Percentiles rank a stretch among this genome's conserved stretches.
Evolutionary conservation across 2,797 vertebrate genomes (phyloP).

Genomic region (Mionectes olivaceus): DNA sequence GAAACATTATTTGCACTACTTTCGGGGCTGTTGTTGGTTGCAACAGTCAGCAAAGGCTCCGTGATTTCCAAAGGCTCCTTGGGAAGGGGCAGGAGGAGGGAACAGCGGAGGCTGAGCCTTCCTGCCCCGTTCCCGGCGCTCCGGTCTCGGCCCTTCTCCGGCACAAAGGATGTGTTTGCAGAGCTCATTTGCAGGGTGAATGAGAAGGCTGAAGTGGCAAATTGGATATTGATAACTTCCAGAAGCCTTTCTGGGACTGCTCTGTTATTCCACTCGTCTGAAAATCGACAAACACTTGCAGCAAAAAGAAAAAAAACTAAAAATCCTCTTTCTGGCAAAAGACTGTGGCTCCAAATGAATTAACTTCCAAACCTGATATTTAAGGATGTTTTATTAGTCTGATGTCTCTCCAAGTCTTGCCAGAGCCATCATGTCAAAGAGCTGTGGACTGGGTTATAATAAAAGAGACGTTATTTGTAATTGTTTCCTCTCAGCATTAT

Average conservation of each 20-base stretch:
- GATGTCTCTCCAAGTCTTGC: constrained; percentile 49
- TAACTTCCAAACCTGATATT: constrained; percentile 56
- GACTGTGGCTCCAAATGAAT: constrained; percentile 36
- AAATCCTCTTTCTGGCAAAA: constrained; percentile 16
- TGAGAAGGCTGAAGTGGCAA: constrained; percentile 24
- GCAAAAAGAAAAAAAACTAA: not conserved
- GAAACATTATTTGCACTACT: not conserved
- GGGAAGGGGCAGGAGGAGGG: not conserved
- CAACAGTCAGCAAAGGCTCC: not conserved
- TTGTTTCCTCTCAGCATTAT: constrained; percentile 42
- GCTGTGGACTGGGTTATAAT: not conserved
- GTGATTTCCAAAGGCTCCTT: not conserved
- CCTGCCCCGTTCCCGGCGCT: not conserved
- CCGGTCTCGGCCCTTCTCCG: not conserved
- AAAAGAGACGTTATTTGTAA: constrained; percentile 38
- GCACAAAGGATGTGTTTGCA: not conserved
- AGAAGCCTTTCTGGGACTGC: constrained; percentile 14
- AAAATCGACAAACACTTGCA: constrained; percentile 2
- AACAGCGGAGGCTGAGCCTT: not conserved
- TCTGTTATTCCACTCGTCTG: not conserved
- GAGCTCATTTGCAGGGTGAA: constrained; percentile 36
- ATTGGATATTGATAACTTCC: constrained; percentile 53
- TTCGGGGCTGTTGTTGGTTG: not conserved
- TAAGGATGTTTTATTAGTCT: constrained; percentile 58
- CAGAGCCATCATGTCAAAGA: constrained; percentile 52